phyloP scores from a whole-genome alignment of 2,797 vertebrate species.

The Erethizon dorsatum region DNA sequence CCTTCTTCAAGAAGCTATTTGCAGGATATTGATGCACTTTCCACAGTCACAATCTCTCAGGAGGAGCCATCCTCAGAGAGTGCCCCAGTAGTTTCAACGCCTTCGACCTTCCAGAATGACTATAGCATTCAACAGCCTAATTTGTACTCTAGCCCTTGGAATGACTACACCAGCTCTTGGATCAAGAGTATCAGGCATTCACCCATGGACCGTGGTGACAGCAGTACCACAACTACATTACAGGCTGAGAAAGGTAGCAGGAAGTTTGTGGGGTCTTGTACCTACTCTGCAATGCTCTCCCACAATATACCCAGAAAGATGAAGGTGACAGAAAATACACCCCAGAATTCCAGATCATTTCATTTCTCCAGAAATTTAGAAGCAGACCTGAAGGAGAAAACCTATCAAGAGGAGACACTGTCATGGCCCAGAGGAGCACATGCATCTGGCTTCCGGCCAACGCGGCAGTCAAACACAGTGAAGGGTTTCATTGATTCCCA shows the following conservation, averaged over 20 bases:
- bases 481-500: constrained; percentile 94
- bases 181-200: background rate
- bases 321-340: background rate
- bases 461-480: background rate
- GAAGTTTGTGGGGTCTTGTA: background rate
- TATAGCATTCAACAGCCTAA: constrained; percentile 66
- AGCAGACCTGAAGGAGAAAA: background rate
- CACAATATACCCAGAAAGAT: background rate
- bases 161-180: constrained; percentile 50
- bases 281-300: background rate
- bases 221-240: background rate
- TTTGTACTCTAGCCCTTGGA: constrained; percentile 66
- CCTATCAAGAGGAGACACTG: background rate
- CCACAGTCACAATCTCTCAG: constrained; percentile 81
- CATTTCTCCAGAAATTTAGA: background rate
- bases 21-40: constrained; percentile 82
- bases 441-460: background rate
- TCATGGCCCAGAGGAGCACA: background rate
- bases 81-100: constrained; percentile 1
- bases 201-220: background rate
- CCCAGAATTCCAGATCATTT: background rate
- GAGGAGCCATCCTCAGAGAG: constrained; percentile 61
- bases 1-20: constrained; percentile 81
- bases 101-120: constrained; percentile 58
- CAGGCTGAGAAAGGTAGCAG: background rate